Conservation (phyloP, 1,140 invertebrate species). For the Lethrus apterus region DNA sequence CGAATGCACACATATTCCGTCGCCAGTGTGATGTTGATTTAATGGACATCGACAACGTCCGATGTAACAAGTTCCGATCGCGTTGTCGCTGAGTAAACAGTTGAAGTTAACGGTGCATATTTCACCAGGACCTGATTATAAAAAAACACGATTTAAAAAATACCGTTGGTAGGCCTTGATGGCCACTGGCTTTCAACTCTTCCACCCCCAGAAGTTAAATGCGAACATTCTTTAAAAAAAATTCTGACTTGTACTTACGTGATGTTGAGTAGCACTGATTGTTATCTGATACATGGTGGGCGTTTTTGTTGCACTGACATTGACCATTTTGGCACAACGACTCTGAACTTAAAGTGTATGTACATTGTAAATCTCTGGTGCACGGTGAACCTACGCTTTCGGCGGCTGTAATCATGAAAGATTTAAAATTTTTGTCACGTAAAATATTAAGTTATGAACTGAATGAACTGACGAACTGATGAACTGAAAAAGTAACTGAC, state of each 20-base stretch:
- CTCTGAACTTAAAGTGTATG: background rate
- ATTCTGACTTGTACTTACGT: background rate
- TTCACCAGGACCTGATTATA: slow-evolving; percentile 5
- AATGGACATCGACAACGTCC: slow-evolving; percentile 3
- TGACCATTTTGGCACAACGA: background rate
- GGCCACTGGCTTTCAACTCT: too few relatives aligned
- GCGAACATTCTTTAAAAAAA: too few relatives aligned
- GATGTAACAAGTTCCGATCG: slow-evolving; percentile 1
- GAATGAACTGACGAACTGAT: too few relatives aligned
- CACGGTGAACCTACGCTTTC: background rate
- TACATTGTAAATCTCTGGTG: background rate
- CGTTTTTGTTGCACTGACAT: background rate
- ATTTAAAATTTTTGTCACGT: background rate
- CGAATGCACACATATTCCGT: background rate
- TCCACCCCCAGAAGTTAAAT: too few relatives aligned
- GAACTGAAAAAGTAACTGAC: too few relatives aligned
- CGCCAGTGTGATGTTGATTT: slow-evolving; percentile 3
- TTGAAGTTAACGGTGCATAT: slow-evolving; percentile 2
- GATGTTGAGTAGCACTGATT: slow-evolving; percentile 8
- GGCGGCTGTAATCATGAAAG: background rate
- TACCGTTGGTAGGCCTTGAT: too few relatives aligned
- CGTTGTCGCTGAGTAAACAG: slow-evolving; percentile 1
- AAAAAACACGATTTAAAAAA: background rate
- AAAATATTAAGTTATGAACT: too few relatives aligned
- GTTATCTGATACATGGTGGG: background rate